Conservation (phyloP, 2,888 invertebrate genomes). For the Scaptomyza tumidula region DNA sequence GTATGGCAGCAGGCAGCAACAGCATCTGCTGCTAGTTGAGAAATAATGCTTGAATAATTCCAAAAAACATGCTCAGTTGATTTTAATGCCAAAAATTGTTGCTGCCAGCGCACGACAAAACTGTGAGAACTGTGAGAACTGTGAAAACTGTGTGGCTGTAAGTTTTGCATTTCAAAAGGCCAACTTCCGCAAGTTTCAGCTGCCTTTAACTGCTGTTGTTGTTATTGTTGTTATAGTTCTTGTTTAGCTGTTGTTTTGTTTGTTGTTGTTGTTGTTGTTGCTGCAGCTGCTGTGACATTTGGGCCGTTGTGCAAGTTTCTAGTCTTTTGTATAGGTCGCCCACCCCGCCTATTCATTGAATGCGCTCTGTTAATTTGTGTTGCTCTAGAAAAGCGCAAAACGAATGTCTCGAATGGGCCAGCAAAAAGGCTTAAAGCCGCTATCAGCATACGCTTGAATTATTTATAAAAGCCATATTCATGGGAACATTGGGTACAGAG, state of each 20-base stretch:
- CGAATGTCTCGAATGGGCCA: slow-evolving; percentile 34
- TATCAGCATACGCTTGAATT: slow-evolving; percentile 77
- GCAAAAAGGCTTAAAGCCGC: slow-evolving; percentile 59
- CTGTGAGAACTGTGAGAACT: slow-evolving; percentile 24
- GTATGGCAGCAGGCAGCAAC: slow-evolving; percentile 36
- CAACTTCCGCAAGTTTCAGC: slow-evolving; percentile 63
- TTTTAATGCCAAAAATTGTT: slow-evolving; percentile 57
- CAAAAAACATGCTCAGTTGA: slow-evolving; percentile 65
- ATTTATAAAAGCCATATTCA: slow-evolving; percentile 78
- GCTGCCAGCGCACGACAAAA: slow-evolving; percentile 12
- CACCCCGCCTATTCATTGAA: slow-evolving; percentile 52
- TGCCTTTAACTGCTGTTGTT: slow-evolving; percentile 17
- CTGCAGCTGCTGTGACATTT: slow-evolving; percentile 63
- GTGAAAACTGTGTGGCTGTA: slow-evolving; percentile 32
- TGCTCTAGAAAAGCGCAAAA: slow-evolving; percentile 59
- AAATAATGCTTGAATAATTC: slow-evolving; percentile 78
- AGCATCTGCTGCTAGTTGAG: slow-evolving; percentile 57
- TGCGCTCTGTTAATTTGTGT: slow-evolving; percentile 76
- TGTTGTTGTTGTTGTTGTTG: slow-evolving; percentile 8
- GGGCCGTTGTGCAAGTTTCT: slow-evolving; percentile 46
- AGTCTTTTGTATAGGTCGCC: slow-evolving; percentile 49
- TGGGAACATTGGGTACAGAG: slow-evolving; percentile 55
- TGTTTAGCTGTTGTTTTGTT: slow-evolving; percentile 5
- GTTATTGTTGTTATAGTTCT: slow-evolving; percentile 10
- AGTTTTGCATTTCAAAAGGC: slow-evolving; percentile 69